Evolutionary conservation across 1,140 invertebrate species (phyloP).

Genomic region (Nilaparvata lugens): DNA sequence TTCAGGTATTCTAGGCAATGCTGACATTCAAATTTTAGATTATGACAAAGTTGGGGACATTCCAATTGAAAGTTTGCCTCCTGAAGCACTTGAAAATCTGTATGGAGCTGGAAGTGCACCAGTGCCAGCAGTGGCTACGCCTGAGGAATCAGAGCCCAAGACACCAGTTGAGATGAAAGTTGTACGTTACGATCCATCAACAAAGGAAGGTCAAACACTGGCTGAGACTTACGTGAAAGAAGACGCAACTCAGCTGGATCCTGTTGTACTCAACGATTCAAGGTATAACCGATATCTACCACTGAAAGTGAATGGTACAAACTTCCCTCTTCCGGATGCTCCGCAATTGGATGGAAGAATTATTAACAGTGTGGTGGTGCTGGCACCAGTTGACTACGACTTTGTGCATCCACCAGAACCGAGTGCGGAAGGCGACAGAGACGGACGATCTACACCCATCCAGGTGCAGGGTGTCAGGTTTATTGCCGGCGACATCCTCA

Average conservation of each 20-base stretch:
- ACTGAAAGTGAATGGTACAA: slow-evolving; percentile 70
- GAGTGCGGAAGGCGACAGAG: slow-evolving; percentile 28
- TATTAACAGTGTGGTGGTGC: slow-evolving; percentile 69
- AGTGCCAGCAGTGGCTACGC: slow-evolving; percentile 25
- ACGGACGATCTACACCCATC: slow-evolving; percentile 28
- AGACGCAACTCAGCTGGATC: slow-evolving; percentile 59
- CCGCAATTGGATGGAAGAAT: slow-evolving; percentile 58
- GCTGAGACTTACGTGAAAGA: slow-evolving; percentile 61
- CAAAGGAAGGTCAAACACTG: slow-evolving; percentile 56
- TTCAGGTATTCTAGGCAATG: slow-evolving; percentile 75
- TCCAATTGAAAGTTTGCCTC: slow-evolving; percentile 69
- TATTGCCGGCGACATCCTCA: slow-evolving; percentile 55
- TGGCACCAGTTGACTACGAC: slow-evolving; percentile 66
- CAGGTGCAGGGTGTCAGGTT: slow-evolving; percentile 42
- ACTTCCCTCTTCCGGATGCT: slow-evolving; percentile 69
- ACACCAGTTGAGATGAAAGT: slow-evolving; percentile 67
- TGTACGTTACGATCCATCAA: slow-evolving; percentile 65
- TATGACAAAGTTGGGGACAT: slow-evolving; percentile 84
- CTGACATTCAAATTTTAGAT: slow-evolving; percentile 74
- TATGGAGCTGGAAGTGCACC: slow-evolving; percentile 53
- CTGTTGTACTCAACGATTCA: slow-evolving; percentile 58
- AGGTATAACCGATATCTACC: slow-evolving; percentile 74
- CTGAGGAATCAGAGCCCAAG: slow-evolving; percentile 16
- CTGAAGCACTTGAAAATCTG: slow-evolving; percentile 74
- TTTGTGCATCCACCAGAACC: slow-evolving; percentile 35